phyloP scores from a whole-genome alignment of 2,113 vertebrate species.

The Nannobrachium achirus region DNA sequence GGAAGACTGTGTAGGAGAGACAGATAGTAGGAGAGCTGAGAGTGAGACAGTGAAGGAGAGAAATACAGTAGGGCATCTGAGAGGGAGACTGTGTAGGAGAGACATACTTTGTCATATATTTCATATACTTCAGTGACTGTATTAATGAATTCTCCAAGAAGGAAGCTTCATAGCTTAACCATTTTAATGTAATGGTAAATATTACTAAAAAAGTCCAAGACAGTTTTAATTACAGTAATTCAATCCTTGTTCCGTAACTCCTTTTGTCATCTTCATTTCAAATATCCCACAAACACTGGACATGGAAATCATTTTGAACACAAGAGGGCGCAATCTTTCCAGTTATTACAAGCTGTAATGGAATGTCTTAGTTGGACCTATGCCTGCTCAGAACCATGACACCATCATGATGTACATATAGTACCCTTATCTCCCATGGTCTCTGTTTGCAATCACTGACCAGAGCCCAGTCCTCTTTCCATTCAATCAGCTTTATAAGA shows the following conservation, averaged over 20 bases:
- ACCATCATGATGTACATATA: neutral
- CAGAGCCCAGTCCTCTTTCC: neutral
- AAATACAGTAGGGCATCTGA: too few species aligned
- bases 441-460: neutral
- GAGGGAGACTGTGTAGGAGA: too few species aligned
- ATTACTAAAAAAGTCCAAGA: neutral
- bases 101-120: too few species aligned
- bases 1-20: too few species aligned
- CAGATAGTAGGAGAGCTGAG: too few species aligned
- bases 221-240: neutral
- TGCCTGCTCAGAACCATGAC: neutral
- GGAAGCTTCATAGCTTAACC: too few species aligned
- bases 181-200: conserved; percentile 27
- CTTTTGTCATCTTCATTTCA: neutral
- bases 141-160: too few species aligned
- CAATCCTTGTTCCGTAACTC: neutral
- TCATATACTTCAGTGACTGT: too few species aligned
- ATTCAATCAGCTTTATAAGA: conserved; percentile 22
- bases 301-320: conserved; percentile 26
- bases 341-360: conserved; percentile 19
- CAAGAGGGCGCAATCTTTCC: conserved; percentile 50
- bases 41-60: neutral
- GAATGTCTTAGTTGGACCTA: neutral
- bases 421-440: neutral
- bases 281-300: neutral